Evolutionary conservation across 2,888 invertebrate genomes (phyloP), one percentile per base, ranked within the genome.

Genomic region (Lingula anatina): DNA sequence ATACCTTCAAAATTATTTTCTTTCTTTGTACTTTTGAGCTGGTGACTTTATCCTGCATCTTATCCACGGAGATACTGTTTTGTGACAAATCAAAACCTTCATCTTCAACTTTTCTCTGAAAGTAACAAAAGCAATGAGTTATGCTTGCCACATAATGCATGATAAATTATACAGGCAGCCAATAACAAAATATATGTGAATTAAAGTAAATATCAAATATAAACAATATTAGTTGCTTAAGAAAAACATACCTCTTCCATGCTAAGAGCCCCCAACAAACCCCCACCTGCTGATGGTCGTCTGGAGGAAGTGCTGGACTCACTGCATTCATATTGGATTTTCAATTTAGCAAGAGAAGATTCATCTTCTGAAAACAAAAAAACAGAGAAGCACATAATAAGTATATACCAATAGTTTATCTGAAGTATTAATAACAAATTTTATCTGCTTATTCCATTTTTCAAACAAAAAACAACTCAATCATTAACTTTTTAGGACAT

Each of bases 201-300:
- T n/a, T n/a, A n/a, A n/a, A n/a, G n/a, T n/a, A n/a, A n/a, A 47
- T 39, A 27, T 38, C 28, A 43, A 31, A 50, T 27, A 52, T 24
- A 15, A 15, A 28, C 36, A 18, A 26, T 12, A 27, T 42, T 18
- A 43, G 46, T 27, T 5, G n/a, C 31, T 46, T 47, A 44, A 44
- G 31, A 47, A 44, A 47, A n/a, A 42, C 46, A 36, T 47, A 64
- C 64, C 56, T 62, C 60, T 40, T 53, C 36, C 4, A 55, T 55
- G 23, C 60, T 60, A 15, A 64, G 51, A 15, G 62, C 62, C 20
- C 55, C 55, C n/a, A 62, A 51, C 7, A 62, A 46, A 15, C 56
- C 52, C 36, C 20, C 20, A 20, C n/a, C 5, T 5, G 36, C n/a
- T 36, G n/a, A 36, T 3, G n/a, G 20, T 36, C 36, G 20, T 36